Evolutionary conservation across 2,113 vertebrate species (phyloP).

Genomic region (Chiloscyllium plagiosum): DNA sequence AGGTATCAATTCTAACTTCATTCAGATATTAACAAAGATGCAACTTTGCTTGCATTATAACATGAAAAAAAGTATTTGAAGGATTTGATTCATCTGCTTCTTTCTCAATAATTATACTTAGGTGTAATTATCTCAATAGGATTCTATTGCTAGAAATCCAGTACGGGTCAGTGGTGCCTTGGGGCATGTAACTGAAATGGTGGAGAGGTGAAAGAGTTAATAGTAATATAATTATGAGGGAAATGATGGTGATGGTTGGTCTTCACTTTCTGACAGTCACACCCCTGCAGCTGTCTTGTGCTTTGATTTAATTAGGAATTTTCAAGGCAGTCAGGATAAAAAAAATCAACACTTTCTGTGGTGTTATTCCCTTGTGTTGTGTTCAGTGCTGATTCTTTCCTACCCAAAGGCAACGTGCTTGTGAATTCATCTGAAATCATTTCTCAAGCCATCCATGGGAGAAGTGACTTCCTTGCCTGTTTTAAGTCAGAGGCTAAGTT

Average conservation of each 20-base stretch:
- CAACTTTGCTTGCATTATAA: background rate
- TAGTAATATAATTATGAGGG: background rate
- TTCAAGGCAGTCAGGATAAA: background rate
- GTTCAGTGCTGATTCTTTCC: background rate
- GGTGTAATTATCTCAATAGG: background rate
- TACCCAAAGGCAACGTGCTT: conserved; percentile 11
- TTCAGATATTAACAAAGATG: background rate
- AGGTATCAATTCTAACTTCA: background rate
- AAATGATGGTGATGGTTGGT: no score
- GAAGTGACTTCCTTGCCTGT: background rate
- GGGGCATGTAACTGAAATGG: background rate
- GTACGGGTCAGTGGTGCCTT: background rate
- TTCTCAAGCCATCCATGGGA: background rate
- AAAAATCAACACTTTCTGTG: conserved; percentile 15
- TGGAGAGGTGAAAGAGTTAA: background rate
- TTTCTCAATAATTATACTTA: background rate
- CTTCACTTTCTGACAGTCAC: conserved; percentile 1
- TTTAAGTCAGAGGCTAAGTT: background rate
- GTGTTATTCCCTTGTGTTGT: conserved; percentile 7
- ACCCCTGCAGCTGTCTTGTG: conserved; percentile 1
- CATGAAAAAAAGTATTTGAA: background rate
- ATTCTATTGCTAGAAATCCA: background rate
- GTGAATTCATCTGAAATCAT: background rate
- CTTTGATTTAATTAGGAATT: conserved; percentile 17
- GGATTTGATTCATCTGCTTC: background rate